These are phyloP conservation scores for Tortrix viridana DNA, from an alignment of 2,888 invertebrate species.

Conservation along the genomic window DNA sequence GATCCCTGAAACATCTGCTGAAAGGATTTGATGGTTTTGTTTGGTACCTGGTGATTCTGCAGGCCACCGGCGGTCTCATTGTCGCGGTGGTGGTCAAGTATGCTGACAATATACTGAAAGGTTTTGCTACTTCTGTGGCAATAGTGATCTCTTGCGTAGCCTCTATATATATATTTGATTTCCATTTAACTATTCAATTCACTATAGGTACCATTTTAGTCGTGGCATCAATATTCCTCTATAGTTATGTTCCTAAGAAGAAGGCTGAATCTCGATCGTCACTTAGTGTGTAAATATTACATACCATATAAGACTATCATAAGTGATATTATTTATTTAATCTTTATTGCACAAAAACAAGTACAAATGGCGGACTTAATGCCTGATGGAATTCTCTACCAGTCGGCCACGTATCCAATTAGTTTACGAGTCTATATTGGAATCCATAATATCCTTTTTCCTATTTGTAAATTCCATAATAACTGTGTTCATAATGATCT, in stretches of 20 bases:
- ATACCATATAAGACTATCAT: background rate
- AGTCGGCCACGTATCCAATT: too few species aligned
- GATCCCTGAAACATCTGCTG: constrained; percentile 85
- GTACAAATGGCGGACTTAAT: too few species aligned
- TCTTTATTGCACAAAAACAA: too few species aligned
- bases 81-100: constrained; percentile 99
- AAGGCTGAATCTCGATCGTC: constrained; percentile 62
- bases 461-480: too few species aligned
- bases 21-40: constrained; percentile 92
- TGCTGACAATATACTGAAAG: constrained; percentile 99
- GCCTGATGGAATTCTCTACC: too few species aligned
- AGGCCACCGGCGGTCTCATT: constrained; percentile 97
- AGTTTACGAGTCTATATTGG: too few species aligned
- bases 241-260: constrained; percentile 90
- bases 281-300: constrained; percentile 61
- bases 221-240: constrained; percentile 97
- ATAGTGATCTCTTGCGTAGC: constrained; percentile 97
- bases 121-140: constrained; percentile 98
- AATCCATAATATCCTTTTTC: too few species aligned
- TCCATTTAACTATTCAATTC: constrained; percentile 94
- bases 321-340: background rate
- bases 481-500: too few species aligned
- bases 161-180: constrained; percentile 96
- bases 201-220: constrained; percentile 93
- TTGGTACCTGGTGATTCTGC: constrained; percentile 93